phyloP scores from a whole-genome alignment of 2,113 vertebrate genomes.

The Zosterops hypoxanthus region DNA sequence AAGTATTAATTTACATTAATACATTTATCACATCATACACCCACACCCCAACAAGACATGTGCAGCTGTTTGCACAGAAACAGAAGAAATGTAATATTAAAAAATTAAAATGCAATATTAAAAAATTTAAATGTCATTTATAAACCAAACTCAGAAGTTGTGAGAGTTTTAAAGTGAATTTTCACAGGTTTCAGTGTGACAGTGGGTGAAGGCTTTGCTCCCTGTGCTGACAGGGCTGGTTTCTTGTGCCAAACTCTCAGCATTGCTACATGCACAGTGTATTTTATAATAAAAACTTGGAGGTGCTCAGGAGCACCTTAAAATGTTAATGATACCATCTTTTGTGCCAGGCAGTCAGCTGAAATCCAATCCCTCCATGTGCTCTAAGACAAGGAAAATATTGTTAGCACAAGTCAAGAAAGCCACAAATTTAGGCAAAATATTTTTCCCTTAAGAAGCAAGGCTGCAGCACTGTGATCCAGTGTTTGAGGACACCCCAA shows the following conservation, averaged over 20 bases:
- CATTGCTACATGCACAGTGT: not conserved
- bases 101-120: too few species aligned
- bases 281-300: not conserved
- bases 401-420: not conserved
- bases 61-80: not conserved
- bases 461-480: not conserved
- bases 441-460: not conserved
- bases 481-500: not conserved
- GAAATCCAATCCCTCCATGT: not conserved
- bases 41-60: rapidly evolving
- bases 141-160: not conserved
- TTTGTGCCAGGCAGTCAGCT: not conserved
- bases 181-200: not conserved
- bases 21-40: not conserved
- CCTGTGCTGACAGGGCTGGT: not conserved
- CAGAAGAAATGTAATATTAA: not conserved
- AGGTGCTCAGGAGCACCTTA: not conserved
- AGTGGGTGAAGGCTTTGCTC: not conserved
- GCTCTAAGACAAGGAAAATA: not conserved
- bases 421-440: not conserved
- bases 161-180: not conserved
- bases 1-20: not conserved
- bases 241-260: not conserved
- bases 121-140: not conserved
- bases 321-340: not conserved